Conservation (phyloP, 2,113 vertebrate species). For the Prunella himalayana region DNA sequence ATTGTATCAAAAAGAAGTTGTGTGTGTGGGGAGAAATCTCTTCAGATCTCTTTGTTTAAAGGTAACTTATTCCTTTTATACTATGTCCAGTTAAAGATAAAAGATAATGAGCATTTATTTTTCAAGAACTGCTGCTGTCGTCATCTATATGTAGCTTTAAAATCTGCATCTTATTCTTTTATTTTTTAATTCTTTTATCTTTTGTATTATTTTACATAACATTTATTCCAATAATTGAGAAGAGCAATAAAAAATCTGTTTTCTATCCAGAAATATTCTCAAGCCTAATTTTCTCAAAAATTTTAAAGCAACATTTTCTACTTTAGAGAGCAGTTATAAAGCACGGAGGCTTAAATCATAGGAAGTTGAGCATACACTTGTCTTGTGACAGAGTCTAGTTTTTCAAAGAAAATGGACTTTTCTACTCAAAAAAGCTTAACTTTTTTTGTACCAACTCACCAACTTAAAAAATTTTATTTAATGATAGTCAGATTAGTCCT, state of each 20-base stretch:
- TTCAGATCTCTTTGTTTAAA: neutral
- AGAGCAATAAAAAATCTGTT: neutral
- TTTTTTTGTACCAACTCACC: neutral
- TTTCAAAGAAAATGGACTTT: neutral
- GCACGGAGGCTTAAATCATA: neutral
- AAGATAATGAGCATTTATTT: neutral
- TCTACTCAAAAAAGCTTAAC: neutral
- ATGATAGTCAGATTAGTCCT: neutral
- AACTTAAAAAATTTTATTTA: neutral
- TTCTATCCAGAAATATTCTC: neutral
- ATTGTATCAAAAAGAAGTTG: neutral
- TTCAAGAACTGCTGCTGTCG: neutral
- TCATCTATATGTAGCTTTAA: neutral
- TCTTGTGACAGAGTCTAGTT: neutral
- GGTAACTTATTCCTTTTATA: neutral
- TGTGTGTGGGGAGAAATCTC: fast-evolving
- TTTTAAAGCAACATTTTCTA: neutral
- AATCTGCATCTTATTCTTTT: neutral
- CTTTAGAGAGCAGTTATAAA: neutral
- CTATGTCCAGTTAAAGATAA: neutral
- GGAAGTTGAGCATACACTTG: neutral
- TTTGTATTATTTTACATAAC: neutral
- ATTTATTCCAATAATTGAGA: neutral
- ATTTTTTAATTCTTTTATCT: neutral
- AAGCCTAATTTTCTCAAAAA: neutral